phyloP scores from a whole-genome alignment of 2,888 invertebrate species.

The Thalpophila matura region DNA sequence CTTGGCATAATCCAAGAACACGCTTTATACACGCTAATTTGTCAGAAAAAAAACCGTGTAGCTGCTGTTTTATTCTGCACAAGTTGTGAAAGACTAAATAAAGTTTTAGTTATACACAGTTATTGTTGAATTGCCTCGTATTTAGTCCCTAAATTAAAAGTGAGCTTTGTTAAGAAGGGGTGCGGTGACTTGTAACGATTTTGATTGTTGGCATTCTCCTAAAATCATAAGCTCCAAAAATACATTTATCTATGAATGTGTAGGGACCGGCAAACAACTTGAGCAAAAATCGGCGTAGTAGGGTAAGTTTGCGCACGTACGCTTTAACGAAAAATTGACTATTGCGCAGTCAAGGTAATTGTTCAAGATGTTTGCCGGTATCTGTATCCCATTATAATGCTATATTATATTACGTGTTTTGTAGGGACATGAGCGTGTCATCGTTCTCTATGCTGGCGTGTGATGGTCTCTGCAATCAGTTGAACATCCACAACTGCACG shows the following conservation, averaged over 20 bases:
- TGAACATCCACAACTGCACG: slow-evolving; percentile 79
- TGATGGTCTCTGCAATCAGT: slow-evolving; percentile 79
- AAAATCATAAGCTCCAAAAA: no score
- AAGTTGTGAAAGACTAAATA: background rate
- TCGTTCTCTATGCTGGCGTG: slow-evolving; percentile 82
- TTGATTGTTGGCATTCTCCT: no score
- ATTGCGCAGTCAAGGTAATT: no score
- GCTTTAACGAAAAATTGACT: no score
- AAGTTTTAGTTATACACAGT: slow-evolving; percentile 17
- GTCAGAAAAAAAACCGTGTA: background rate
- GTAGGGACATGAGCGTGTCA: slow-evolving; percentile 84
- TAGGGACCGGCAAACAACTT: no score
- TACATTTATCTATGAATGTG: no score
- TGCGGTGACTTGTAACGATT: no score
- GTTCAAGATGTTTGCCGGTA: no score
- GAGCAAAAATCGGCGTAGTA: no score
- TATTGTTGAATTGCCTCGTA: slow-evolving; percentile 4
- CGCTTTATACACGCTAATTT: slow-evolving; percentile 28
- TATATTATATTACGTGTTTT: slow-evolving; percentile 13
- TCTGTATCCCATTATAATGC: no score
- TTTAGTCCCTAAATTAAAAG: slow-evolving; percentile 3
- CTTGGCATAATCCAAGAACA: slow-evolving; percentile 12
- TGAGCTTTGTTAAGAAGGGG: no score
- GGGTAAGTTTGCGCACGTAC: no score
- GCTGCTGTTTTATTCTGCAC: slow-evolving; percentile 14